These are phyloP conservation scores for Aphrophora alni DNA, from an alignment of 2,888 invertebrate species.

Conservation along the genomic window DNA sequence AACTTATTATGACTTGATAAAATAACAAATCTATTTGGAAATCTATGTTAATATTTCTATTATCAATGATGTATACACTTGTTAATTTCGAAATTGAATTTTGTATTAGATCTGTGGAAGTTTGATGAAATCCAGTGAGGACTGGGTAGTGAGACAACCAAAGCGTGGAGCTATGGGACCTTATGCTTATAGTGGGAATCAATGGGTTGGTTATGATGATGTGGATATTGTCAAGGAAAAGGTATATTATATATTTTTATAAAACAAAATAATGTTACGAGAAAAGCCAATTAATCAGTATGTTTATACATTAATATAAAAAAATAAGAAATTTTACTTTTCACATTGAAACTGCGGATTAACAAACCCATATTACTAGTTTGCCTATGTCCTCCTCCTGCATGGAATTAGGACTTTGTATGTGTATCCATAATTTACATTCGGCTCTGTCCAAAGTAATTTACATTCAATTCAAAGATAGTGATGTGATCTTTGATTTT, in stretches of 20 bases:
- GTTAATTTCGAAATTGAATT: too few species aligned
- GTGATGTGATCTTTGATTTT: too few species aligned
- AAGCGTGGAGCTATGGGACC: conserved; percentile 87
- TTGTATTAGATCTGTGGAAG: conserved; percentile 81
- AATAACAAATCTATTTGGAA: too few species aligned
- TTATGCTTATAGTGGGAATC: conserved; percentile 84
- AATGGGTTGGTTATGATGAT: conserved; percentile 95
- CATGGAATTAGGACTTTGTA: too few species aligned
- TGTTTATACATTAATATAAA: not conserved
- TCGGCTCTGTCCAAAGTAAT: too few species aligned
- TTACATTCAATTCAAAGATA: too few species aligned
- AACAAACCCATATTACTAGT: too few species aligned
- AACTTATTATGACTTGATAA: too few species aligned
- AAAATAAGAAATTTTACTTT: not conserved
- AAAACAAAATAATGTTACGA: not conserved
- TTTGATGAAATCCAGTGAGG: conserved; percentile 72
- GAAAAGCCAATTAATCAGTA: not conserved
- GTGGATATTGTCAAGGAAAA: conserved; percentile 60
- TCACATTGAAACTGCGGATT: not conserved
- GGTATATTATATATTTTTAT: conserved; percentile 50
- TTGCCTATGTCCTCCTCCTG: too few species aligned
- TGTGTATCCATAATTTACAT: too few species aligned
- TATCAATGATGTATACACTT: too few species aligned
- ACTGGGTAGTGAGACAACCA: conserved; percentile 84
- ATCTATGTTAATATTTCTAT: too few species aligned